These are phyloP conservation scores for Melieria omissa DNA, from an alignment of 2,888 invertebrate species.

Conservation along the genomic window DNA sequence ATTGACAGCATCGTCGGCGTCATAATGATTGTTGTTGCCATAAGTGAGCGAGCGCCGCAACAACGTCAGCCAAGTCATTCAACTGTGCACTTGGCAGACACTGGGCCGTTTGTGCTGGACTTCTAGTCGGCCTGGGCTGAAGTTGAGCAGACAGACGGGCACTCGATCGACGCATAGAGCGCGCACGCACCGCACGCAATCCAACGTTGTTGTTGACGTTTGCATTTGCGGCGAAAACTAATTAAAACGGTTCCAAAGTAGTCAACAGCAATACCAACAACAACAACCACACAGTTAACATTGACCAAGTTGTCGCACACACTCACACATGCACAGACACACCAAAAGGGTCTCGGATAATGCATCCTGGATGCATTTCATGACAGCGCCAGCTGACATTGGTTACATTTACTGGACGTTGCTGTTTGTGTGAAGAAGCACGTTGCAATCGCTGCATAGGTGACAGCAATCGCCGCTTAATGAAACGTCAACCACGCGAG, in stretches of 20 bases:
- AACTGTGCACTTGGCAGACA: slow-evolving; percentile 3
- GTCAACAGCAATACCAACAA: not conserved
- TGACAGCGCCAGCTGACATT: too few relatives aligned
- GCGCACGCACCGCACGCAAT: too few relatives aligned
- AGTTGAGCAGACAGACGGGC: not conserved
- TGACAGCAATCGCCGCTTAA: too few relatives aligned
- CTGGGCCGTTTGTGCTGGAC: not conserved
- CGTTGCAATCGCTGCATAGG: too few relatives aligned
- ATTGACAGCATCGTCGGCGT: not conserved
- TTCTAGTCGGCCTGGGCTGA: slow-evolving; percentile 1
- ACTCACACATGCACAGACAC: not conserved
- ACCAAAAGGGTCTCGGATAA: not conserved
- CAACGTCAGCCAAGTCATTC: slow-evolving; percentile 17
- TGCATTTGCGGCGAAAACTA: not conserved
- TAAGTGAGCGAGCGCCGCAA: not conserved
- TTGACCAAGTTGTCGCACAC: not conserved
- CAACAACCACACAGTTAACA: not conserved
- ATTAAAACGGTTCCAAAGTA: slow-evolving; percentile 29
- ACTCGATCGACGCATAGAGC: not conserved
- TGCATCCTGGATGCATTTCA: too few relatives aligned
- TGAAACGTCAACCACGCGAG: too few relatives aligned
- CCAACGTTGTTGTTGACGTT: not conserved
- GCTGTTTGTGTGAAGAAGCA: too few relatives aligned
- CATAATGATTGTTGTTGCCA: not conserved
- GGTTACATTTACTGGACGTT: too few relatives aligned